Evolutionary conservation across 2,113 vertebrate species (phyloP).

Genomic region (Austrofundulus limnaeus): DNA sequence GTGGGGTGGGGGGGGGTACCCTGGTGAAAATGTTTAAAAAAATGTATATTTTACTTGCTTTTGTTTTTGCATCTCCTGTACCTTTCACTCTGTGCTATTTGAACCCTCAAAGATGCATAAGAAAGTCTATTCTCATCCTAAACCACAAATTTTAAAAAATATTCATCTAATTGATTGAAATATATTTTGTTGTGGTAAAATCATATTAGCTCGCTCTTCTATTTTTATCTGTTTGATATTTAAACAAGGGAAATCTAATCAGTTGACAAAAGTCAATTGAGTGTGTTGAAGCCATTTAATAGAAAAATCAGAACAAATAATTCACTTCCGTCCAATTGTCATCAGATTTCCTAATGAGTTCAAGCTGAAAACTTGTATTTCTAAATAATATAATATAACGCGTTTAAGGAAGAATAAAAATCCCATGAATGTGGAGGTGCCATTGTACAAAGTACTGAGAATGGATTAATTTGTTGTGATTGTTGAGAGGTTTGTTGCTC

Average conservation of each 20-base stretch:
- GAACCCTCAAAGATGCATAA: constrained; percentile 45
- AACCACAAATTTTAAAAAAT: background rate
- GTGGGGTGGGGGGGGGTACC: constrained; percentile 57
- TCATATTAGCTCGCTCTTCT: background rate
- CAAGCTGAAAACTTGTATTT: background rate
- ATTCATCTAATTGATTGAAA: background rate
- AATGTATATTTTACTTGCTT: constrained; percentile 66
- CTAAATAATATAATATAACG: background rate
- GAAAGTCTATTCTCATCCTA: no score
- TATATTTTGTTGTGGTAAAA: background rate
- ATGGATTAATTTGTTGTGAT: constrained; percentile 42
- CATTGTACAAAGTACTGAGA: background rate
- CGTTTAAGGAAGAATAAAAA: background rate
- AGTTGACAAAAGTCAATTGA: constrained; percentile 21
- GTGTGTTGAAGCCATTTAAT: background rate
- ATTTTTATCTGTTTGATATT: no score
- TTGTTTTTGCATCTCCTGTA: constrained; percentile 42
- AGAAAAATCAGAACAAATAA: background rate
- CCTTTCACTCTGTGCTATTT: constrained; percentile 38
- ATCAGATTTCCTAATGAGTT: constrained; percentile 3
- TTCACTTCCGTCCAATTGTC: background rate
- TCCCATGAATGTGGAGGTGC: background rate
- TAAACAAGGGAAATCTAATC: background rate
- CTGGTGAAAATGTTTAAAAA: constrained; percentile 71
- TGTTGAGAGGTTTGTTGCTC: constrained; percentile 42